Evolutionary conservation across 1,140 invertebrate species (phyloP).

Genomic region (Tetramorium parvispinum): DNA sequence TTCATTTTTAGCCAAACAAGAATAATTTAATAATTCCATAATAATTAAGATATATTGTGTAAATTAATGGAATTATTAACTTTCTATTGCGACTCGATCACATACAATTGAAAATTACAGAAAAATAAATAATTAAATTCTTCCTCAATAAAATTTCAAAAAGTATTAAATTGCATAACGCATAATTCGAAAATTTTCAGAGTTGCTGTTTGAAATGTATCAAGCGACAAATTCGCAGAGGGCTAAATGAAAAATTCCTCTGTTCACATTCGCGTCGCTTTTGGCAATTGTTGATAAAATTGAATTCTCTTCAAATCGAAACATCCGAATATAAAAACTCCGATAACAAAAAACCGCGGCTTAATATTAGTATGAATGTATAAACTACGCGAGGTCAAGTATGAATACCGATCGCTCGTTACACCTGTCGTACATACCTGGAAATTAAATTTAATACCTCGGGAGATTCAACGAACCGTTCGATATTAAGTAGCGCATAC

Average conservation of each 20-base stretch:
- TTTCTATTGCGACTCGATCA: not conserved
- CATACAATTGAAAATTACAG: not conserved
- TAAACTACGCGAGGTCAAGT: not conserved
- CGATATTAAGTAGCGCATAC: not conserved
- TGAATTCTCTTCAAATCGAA: not conserved
- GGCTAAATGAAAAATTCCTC: not conserved
- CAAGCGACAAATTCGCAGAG: not conserved
- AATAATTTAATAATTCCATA: not conserved
- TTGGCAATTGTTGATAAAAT: not conserved
- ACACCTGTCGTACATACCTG: not conserved
- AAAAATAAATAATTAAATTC: not conserved
- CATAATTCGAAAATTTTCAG: not conserved
- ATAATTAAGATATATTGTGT: not conserved
- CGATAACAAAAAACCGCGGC: not conserved
- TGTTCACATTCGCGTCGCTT: not conserved
- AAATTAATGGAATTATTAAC: not conserved
- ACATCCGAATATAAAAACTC: not conserved
- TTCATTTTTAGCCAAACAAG: not conserved
- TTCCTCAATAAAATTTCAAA: not conserved
- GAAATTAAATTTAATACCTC: conserved; percentile 32
- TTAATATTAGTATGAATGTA: not conserved
- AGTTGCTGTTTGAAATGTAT: not conserved
- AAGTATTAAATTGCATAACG: not conserved
- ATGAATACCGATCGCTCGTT: not conserved
- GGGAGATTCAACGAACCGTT: not conserved